Percentiles rank a stretch among this genome's conserved stretches.
Evolutionary conservation across 2,113 vertebrate species (phyloP).

Genomic region (Prionailurus bengalensis): DNA sequence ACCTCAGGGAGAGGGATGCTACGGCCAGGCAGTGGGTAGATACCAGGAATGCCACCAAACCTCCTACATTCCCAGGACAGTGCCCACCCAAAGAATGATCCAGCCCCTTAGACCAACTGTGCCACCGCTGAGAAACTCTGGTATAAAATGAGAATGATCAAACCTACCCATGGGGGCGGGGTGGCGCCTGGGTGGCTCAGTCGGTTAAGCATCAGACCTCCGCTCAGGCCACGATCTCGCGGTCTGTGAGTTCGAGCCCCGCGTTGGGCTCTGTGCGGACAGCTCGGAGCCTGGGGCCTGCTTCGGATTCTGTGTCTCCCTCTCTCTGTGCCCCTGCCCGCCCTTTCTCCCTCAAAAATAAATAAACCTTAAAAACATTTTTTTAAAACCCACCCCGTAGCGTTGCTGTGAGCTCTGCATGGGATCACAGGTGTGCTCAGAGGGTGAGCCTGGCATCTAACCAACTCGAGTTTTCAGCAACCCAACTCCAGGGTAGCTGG

Average conservation of each 20-base stretch:
- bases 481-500: fast-evolving
- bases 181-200: too few species aligned
- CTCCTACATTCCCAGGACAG: neutral
- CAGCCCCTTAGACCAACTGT: fast-evolving
- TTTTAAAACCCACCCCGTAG: neutral
- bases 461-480: fast-evolving
- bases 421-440: fast-evolving
- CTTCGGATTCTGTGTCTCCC: too few species aligned
- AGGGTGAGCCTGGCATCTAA: fast-evolving
- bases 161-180: too few species aligned
- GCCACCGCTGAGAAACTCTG: neutral
- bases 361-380: too few species aligned
- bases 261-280: too few species aligned
- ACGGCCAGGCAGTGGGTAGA: fast-evolving
- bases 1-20: fast-evolving
- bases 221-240: fast-evolving
- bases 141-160: neutral
- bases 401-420: neutral
- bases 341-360: too few species aligned
- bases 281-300: too few species aligned
- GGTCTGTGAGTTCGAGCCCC: too few species aligned
- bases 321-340: too few species aligned
- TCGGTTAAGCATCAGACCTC: too few species aligned
- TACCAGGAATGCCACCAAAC: neutral
- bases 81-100: neutral